phyloP scores from a whole-genome alignment of 2,888 invertebrate species.

The Drosophila mulleri region DNA sequence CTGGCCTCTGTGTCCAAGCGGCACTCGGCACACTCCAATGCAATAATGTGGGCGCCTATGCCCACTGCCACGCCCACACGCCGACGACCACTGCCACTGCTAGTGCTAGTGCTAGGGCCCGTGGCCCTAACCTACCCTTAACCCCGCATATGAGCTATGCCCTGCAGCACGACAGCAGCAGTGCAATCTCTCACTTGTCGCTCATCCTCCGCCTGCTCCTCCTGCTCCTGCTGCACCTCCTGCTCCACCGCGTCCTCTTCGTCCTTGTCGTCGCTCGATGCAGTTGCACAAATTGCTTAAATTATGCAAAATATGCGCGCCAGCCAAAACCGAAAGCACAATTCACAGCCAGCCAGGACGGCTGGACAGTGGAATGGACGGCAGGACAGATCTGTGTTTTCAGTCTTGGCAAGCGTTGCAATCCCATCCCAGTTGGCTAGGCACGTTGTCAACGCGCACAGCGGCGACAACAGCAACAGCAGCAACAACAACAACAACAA shows the following conservation, averaged over 20 bases:
- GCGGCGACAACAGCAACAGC: conserved; percentile 40
- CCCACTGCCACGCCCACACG: conserved; percentile 7
- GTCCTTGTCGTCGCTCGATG: conserved; percentile 51
- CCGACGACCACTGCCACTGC: neutral
- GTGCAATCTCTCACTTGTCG: conserved; percentile 42
- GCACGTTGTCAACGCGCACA: conserved; percentile 55
- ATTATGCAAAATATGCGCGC: conserved; percentile 82
- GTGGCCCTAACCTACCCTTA: conserved; percentile 1
- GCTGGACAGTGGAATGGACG: neutral
- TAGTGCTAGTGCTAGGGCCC: neutral
- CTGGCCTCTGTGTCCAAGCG: conserved; percentile 55
- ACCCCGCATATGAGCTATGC: neutral
- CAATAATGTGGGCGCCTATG: conserved; percentile 67
- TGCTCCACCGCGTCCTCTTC: conserved; percentile 31
- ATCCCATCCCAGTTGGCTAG: conserved; percentile 35
- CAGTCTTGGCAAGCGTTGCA: conserved; percentile 14
- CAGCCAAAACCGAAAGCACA: conserved; percentile 69
- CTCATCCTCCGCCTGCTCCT: conserved; percentile 20
- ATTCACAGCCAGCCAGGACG: conserved; percentile 32
- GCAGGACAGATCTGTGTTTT: neutral
- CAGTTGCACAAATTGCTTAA: conserved; percentile 80
- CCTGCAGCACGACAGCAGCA: conserved; percentile 7
- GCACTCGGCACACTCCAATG: conserved; percentile 48
- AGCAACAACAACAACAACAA: conserved; percentile 60
- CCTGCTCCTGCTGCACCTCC: conserved; percentile 31